Conservation (phyloP, 2,888 invertebrate genomes). For the Meteorus colon region DNA sequence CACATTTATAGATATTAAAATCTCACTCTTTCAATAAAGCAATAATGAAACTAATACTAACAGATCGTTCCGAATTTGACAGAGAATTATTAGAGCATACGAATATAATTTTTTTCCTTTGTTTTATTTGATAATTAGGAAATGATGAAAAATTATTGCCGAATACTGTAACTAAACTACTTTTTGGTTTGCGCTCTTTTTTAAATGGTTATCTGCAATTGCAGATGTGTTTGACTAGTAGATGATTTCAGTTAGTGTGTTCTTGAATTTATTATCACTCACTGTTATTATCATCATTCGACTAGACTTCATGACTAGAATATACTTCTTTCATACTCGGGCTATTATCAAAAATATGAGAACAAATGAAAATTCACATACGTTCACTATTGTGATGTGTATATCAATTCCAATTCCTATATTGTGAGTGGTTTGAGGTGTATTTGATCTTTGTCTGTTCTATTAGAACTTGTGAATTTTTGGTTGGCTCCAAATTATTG, state of each 20-base stretch:
- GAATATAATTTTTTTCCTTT: neutral
- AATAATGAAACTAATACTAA: neutral
- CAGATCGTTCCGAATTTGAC: neutral
- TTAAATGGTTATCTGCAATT: neutral
- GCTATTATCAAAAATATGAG: neutral
- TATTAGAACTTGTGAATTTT: neutral
- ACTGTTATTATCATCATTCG: neutral
- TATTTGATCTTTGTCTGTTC: too few species aligned
- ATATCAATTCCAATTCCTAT: neutral
- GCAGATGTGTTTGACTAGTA: neutral
- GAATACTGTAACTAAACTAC: neutral
- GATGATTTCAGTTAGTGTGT: neutral
- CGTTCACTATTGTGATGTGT: neutral
- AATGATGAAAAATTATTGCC: neutral
- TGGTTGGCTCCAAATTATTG: neutral
- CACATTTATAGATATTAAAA: constrained; percentile 1
- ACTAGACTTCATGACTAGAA: constrained; percentile 22
- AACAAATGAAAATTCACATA: constrained; percentile 4
- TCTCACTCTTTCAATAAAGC: neutral
- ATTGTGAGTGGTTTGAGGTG: neutral
- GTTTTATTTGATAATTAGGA: neutral
- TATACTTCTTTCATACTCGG: neutral
- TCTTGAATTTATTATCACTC: neutral
- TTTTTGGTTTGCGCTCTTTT: neutral
- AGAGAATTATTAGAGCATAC: constrained; percentile 3